These are phyloP conservation scores for Leucopternis melanops DNA, from an alignment of 2,113 vertebrate genomes.

Conservation along the genomic window DNA sequence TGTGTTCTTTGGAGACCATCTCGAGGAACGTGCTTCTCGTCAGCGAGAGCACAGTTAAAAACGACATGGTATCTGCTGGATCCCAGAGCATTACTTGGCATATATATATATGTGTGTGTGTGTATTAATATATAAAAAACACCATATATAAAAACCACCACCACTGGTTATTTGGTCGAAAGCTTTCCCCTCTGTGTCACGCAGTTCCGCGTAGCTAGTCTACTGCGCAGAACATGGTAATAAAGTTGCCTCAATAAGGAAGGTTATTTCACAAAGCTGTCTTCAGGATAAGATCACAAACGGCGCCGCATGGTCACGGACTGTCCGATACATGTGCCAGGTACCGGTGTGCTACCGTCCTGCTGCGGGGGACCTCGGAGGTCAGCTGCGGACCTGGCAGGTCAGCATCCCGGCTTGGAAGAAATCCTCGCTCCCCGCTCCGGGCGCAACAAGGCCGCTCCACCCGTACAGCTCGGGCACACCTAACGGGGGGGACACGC, in stretches of 20 bases:
- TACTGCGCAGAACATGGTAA: background rate
- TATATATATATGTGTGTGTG: accelerated
- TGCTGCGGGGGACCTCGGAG: accelerated
- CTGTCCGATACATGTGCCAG: too few relatives aligned
- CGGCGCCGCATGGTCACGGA: accelerated
- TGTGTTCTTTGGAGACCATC: background rate
- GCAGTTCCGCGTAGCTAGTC: accelerated
- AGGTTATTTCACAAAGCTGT: background rate
- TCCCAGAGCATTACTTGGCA: background rate
- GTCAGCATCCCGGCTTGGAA: background rate
- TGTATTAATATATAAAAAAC: too few relatives aligned
- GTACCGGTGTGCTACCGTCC: too few relatives aligned
- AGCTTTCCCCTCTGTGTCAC: background rate
- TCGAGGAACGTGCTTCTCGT: background rate
- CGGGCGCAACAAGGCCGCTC: background rate
- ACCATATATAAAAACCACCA: background rate
- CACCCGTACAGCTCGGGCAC: too few relatives aligned
- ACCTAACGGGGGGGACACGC: too few relatives aligned
- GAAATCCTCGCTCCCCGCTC: accelerated
- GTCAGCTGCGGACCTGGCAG: accelerated
- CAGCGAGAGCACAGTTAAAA: background rate
- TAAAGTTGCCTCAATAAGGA: background rate
- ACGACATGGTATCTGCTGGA: background rate
- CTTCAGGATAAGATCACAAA: background rate
- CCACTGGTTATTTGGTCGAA: background rate